Evolutionary conservation across 2,888 invertebrate species (phyloP).

Genomic region (Drosophila barbarae): DNA sequence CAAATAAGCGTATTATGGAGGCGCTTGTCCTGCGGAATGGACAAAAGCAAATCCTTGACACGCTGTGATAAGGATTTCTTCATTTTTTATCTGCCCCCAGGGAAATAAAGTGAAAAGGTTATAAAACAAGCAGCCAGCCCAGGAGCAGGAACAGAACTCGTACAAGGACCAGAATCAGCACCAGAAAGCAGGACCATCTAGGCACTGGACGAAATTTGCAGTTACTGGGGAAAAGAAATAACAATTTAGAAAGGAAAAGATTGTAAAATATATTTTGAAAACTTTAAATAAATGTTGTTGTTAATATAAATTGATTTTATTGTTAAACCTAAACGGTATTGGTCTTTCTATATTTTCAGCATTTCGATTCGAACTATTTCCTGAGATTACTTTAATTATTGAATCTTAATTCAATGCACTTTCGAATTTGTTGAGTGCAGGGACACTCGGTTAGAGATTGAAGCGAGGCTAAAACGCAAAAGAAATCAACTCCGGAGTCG

Average conservation of each 20-base stretch:
- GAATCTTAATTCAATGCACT: neutral
- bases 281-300: neutral
- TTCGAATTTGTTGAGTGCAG: slow-evolving; percentile 5
- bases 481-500: slow-evolving; percentile 46
- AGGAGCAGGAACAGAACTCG: slow-evolving; percentile 29
- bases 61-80: slow-evolving; percentile 77
- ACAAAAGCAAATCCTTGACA: slow-evolving; percentile 76
- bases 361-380: neutral
- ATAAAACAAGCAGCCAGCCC: slow-evolving; percentile 71
- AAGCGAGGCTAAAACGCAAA: slow-evolving; percentile 44
- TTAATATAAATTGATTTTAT: neutral
- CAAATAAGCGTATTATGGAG: slow-evolving; percentile 75
- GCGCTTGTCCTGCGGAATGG: slow-evolving; percentile 68
- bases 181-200: slow-evolving; percentile 11
- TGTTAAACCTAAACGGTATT: too few species aligned
- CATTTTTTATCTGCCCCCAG: slow-evolving; percentile 77
- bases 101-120: slow-evolving; percentile 78
- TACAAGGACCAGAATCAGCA: slow-evolving; percentile 28
- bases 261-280: neutral
- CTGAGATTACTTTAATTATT: neutral
- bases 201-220: slow-evolving; percentile 14
- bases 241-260: neutral
- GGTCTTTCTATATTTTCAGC: neutral
- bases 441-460: slow-evolving; percentile 17
- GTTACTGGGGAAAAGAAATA: neutral